These are phyloP conservation scores for Orius insidiosus DNA, from an alignment of 1,140 invertebrate genomes.

Conservation along the genomic window DNA sequence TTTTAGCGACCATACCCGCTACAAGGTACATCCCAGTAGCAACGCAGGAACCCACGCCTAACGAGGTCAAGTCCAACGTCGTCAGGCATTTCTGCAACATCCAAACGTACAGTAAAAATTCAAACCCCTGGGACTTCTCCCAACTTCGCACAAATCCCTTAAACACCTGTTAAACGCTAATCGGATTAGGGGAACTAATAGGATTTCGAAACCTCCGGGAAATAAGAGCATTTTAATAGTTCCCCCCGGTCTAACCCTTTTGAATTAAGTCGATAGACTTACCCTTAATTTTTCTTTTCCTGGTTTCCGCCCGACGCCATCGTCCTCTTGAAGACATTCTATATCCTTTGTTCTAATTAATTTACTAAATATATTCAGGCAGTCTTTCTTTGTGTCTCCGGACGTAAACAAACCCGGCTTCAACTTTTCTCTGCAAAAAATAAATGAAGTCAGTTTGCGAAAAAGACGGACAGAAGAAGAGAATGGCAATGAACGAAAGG, in stretches of 20 bases:
- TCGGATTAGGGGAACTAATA: too few relatives aligned
- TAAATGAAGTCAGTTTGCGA: too few relatives aligned
- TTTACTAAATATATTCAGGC: slow-evolving; percentile 51
- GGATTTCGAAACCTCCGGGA: too few relatives aligned
- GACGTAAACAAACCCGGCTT: slow-evolving; percentile 19
- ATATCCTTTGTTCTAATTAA: slow-evolving; percentile 63
- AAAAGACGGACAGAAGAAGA: too few relatives aligned
- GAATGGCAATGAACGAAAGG: too few relatives aligned
- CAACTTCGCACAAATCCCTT: too few relatives aligned
- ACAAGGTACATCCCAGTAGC: slow-evolving; percentile 88
- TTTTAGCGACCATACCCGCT: slow-evolving; percentile 73
- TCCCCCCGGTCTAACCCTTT: too few relatives aligned
- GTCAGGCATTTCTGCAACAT: slow-evolving; percentile 71
- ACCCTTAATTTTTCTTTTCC: slow-evolving; percentile 20
- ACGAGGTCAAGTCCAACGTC: slow-evolving; percentile 70
- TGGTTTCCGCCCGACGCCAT: neutral
- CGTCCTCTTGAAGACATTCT: slow-evolving; percentile 38
- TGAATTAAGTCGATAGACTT: too few relatives aligned
- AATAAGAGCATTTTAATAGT: too few relatives aligned
- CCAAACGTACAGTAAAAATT: too few relatives aligned
- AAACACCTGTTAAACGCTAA: too few relatives aligned
- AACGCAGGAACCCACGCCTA: slow-evolving; percentile 83
- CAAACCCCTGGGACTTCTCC: too few relatives aligned
- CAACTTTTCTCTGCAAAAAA: slow-evolving; percentile 17
- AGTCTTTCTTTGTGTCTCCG: slow-evolving; percentile 23